Evolutionary conservation across 2,797 vertebrate genomes (phyloP).

Genomic region (Tadarida brasiliensis): DNA sequence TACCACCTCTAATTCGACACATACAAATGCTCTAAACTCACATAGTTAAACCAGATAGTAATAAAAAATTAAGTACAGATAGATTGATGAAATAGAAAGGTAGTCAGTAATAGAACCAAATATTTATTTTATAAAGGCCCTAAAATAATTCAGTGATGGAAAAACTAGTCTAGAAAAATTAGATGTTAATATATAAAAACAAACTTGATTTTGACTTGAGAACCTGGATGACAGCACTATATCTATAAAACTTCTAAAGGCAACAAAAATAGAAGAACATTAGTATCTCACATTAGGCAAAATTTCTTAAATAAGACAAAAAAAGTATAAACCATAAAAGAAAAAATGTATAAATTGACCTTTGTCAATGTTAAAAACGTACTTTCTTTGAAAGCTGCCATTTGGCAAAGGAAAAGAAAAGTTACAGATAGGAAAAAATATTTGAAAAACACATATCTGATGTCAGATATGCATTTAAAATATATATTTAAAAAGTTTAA

Average conservation of each 20-base stretch:
- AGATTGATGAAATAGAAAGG: not conserved
- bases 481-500: not conserved
- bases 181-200: not conserved
- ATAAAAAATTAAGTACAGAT: not conserved
- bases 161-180: not conserved
- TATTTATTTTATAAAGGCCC: not conserved
- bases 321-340: not conserved
- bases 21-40: not conserved
- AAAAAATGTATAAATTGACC: not conserved
- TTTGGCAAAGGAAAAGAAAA: not conserved
- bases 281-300: not conserved
- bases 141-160: not conserved
- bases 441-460: not conserved
- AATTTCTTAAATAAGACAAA: not conserved
- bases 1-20: not conserved
- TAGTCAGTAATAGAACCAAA: not conserved
- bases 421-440: not conserved
- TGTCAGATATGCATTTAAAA: not conserved
- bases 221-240: not conserved
- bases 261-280: not conserved
- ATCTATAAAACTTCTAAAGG: not conserved
- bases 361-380: not conserved
- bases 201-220: not conserved
- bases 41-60: not conserved
- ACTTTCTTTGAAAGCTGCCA: not conserved